Base-by-base conservation (phyloP, 2,888 invertebrate species). In the Adelognathus sp. region DNA sequence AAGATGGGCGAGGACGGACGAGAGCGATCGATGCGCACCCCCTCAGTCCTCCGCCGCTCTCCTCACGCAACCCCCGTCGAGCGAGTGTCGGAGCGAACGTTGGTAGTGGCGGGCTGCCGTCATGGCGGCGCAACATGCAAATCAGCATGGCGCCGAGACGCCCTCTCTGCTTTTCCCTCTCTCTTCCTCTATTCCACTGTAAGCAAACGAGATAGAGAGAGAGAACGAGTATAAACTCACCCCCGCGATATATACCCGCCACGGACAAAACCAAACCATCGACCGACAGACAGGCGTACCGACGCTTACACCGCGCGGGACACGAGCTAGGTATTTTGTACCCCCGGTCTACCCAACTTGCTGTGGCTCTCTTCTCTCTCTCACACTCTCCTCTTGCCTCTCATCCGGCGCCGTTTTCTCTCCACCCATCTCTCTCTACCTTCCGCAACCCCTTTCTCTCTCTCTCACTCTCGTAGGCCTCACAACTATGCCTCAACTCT, bases 91-190 rank as follows among this genome's bases (percentile, higher is more conserved):
- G 76, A 81, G 77, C 80, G 76, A 79, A 80, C 76, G 61, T 44
- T 52, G 72, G 61, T 74, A 82, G 73, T 80, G 84, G 86, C 85
- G 86, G 90, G 88, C 90, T 89, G 89, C 92, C 91, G 92, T 92
- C 92, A 93, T 93, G 93, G 93, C 93, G 93, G 93, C 93, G 93
- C 93, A 79, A 79, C 79, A 93, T 93, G 93, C 93, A 93, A 93
- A 93, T 93, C 93, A 93, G 93, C 92, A 93, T 93, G 93, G 93
- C 93, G 93, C 92, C 92, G 92, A 91, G 90, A 91, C 92, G 90
- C 90, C 90, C 90, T 90, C 91, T 56, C 76, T 64, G 50, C 63
- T 72, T 46, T 71, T 69, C 76, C 73, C 84, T 67, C 79, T 54
- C 81, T 67, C 76, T 31, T 71, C 54, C 80, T 78, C 76, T 74